Evolutionary conservation across 2,113 vertebrate genomes (phyloP), one percentile per base, ranked within the genome.

Genomic region (Sterrhoptilus dennistouni): DNA sequence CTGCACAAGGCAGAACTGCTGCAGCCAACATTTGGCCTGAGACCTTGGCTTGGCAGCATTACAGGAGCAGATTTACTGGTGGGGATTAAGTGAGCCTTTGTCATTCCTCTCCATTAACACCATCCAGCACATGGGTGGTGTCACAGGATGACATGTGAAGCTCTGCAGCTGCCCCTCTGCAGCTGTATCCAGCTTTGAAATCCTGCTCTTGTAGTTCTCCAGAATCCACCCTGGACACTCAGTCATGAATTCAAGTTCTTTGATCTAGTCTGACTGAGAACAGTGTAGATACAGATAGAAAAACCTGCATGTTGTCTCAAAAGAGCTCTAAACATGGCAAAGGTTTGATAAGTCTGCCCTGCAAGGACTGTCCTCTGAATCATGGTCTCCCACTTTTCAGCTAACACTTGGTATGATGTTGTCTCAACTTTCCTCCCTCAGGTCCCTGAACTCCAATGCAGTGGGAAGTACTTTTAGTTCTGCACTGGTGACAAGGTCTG

Each of bases 91-190:
- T 16, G 59, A 59, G 50, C 54, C 86, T 95, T 76, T 93, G 88
- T 84, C 63, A 63, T 90, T 94, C 45, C 54, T 93, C 78, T 90
- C 75, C 45, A 47, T 96, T 94, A 96, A 74, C 88, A 85, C 78
- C 54, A 90, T 33, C 50, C 60, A 70, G 77, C 68, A 78, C 87
- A 81, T 9, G 78, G 35, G 31, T 29, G 60, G 42, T 89, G 72
- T 82, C 92, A 75, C 72, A 84, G 82, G 82, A 64, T 22, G 85
- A 64, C 52, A 71, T 4, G 24, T 40, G 83, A 57, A 60, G 68
- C 52, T 59, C 72, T 87, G 83, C 85, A 90, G 81, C 84, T 87
- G 72, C 52, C 38, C 11, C 47, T 81, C 61, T 78, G 64, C 74
- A 83, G 68, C 53, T 84, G 72, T 23, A 87, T 44, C 47, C 60